A percentile compares a stretch with the other conserved stretches of the same genome.
Conservation (phyloP, 2,113 vertebrate species). For the Noturus placidus region DNA sequence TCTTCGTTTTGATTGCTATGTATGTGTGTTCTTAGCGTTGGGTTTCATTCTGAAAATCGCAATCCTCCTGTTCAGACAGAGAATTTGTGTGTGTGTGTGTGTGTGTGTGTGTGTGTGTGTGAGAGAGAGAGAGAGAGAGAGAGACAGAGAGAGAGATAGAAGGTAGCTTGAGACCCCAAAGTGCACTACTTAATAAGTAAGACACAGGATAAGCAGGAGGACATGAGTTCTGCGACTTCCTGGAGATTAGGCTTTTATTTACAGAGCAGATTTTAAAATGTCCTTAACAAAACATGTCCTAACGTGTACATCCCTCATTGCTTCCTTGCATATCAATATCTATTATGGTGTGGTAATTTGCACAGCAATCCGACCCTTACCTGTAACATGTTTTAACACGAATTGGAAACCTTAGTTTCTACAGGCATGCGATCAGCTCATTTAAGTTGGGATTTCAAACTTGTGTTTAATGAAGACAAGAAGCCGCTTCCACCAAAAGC, state of each 20-base stretch:
- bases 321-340: slow-evolving; percentile 50
- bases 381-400: slow-evolving; percentile 25
- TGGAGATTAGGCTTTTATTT: slow-evolving; percentile 71
- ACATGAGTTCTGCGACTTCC: slow-evolving; percentile 67
- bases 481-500: background rate
- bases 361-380: slow-evolving; percentile 47
- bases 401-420: slow-evolving; percentile 20
- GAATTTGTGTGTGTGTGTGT: slow-evolving; percentile 5
- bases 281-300: slow-evolving; percentile 61
- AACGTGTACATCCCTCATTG: slow-evolving; percentile 60
- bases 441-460: slow-evolving; percentile 29
- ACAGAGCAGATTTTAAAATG: slow-evolving; percentile 62
- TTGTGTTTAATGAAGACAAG: slow-evolving; percentile 12
- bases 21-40: slow-evolving; percentile 46
- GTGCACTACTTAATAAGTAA: background rate
- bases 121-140: background rate
- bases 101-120: background rate
- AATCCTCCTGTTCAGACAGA: slow-evolving; percentile 19
- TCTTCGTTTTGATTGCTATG: slow-evolving; percentile 45
- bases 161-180: slow-evolving; percentile 35
- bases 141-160: background rate
- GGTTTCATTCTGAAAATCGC: slow-evolving; percentile 47
- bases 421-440: background rate
- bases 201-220: slow-evolving; percentile 30
- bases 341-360: slow-evolving; percentile 15